These are phyloP conservation scores for Atherix ibis DNA, from an alignment of 2,888 invertebrate species.

Conservation along the genomic window DNA sequence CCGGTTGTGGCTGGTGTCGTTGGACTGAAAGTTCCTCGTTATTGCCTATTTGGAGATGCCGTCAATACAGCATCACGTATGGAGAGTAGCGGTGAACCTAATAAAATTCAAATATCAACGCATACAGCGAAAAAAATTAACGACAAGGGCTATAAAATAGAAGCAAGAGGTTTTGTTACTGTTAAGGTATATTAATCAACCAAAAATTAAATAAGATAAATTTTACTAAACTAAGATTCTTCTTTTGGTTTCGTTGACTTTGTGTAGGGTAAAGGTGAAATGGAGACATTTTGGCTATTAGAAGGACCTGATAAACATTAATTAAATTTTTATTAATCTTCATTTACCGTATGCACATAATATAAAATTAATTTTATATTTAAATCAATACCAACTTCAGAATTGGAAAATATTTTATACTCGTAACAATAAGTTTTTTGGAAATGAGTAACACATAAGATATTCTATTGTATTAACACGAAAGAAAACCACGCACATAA, in stretches of 20 bases:
- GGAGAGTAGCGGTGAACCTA: slow-evolving; percentile 54
- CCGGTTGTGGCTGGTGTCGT: slow-evolving; percentile 79
- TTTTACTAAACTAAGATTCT: slow-evolving; percentile 3
- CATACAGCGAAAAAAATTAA: slow-evolving; percentile 51
- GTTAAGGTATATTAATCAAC: slow-evolving; percentile 48
- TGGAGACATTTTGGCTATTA: slow-evolving; percentile 70
- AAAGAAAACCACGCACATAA: too few relatives aligned
- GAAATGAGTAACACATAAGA: too few relatives aligned
- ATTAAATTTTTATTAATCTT: neutral
- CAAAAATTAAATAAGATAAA: slow-evolving; percentile 2
- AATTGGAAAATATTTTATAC: too few relatives aligned
- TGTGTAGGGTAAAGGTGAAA: slow-evolving; percentile 76
- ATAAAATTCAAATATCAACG: slow-evolving; percentile 61
- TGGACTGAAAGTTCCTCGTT: slow-evolving; percentile 67
- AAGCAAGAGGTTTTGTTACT: slow-evolving; percentile 55
- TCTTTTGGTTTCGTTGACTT: slow-evolving; percentile 15
- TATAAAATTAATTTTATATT: too few relatives aligned
- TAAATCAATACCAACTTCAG: too few relatives aligned
- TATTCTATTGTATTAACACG: too few relatives aligned
- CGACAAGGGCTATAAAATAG: slow-evolving; percentile 45
- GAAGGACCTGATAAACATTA: slow-evolving; percentile 35
- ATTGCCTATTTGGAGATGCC: slow-evolving; percentile 81
- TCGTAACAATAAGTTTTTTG: too few relatives aligned
- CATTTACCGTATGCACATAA: too few relatives aligned
- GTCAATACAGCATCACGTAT: slow-evolving; percentile 84